Evolutionary conservation across 2,797 vertebrate genomes (phyloP).

Genomic region (Neostethus bicornis): DNA sequence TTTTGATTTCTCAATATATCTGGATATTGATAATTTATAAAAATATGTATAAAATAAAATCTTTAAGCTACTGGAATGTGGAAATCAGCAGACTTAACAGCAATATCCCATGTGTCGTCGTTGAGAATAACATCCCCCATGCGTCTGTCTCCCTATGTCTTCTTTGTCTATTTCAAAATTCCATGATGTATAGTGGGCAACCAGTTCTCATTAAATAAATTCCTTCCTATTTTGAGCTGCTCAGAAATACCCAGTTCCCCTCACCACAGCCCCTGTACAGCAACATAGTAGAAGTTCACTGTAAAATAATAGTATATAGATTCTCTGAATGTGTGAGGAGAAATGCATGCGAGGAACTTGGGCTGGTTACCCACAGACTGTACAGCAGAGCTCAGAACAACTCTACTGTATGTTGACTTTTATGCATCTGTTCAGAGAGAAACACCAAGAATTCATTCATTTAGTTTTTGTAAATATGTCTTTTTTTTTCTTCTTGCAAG

Average conservation of each 20-base stretch:
- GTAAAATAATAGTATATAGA: constrained; percentile 73
- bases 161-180: constrained; percentile 19
- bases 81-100: constrained; percentile 70
- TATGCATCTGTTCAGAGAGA: constrained; percentile 63
- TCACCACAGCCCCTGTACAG: constrained; percentile 73
- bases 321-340: constrained; percentile 64
- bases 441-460: constrained; percentile 47
- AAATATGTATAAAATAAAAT: no score
- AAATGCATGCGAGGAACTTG: constrained; percentile 65
- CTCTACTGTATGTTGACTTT: constrained; percentile 54
- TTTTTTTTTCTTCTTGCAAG: constrained; percentile 24
- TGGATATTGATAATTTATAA: no score
- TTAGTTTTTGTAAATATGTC: constrained; percentile 71
- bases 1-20: no score
- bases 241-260: constrained; percentile 67
- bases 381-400: constrained; percentile 64
- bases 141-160: constrained; percentile 36
- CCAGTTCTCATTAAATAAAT: constrained; percentile 19
- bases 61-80: constrained; percentile 69
- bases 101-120: constrained; percentile 72
- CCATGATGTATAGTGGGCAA: constrained; percentile 15
- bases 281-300: constrained; percentile 62
- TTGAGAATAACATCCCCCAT: constrained; percentile 39
- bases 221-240: constrained; percentile 47
- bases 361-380: constrained; percentile 75